These are phyloP conservation scores for Protodeltote pygarga DNA, from an alignment of 2,888 invertebrate genomes.

Conservation along the genomic window DNA sequence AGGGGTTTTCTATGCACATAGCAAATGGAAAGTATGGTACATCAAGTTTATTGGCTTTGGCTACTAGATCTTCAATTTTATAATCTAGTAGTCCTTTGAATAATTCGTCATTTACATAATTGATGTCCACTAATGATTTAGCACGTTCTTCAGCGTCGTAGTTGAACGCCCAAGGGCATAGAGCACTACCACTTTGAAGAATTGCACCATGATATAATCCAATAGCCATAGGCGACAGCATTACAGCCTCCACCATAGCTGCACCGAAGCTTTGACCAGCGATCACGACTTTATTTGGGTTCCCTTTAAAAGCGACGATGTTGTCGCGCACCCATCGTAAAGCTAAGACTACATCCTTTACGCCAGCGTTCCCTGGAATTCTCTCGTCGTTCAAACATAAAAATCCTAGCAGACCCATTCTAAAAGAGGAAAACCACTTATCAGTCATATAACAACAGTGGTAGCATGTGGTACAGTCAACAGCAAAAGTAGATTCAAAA, in stretches of 20 bases:
- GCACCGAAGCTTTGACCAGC: conserved; percentile 78
- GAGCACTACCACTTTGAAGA: conserved; percentile 74
- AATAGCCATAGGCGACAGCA: conserved; percentile 62
- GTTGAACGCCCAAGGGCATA: conserved; percentile 78
- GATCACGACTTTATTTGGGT: conserved; percentile 68
- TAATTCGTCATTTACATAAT: conserved; percentile 46
- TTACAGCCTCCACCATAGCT: conserved; percentile 72
- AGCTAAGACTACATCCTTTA: conserved; percentile 73
- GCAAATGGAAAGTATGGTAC: conserved; percentile 74
- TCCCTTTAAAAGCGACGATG: conserved; percentile 78
- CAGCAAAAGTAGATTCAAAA: not conserved
- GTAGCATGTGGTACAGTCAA: too few relatives aligned
- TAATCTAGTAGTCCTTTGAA: conserved; percentile 49
- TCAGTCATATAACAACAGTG: too few relatives aligned
- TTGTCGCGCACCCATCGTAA: conserved; percentile 79
- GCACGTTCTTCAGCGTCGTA: conserved; percentile 72
- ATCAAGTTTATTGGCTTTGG: conserved; percentile 57
- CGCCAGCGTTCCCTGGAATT: conserved; percentile 76
- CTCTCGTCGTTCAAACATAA: conserved; percentile 67
- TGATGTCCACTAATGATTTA: conserved; percentile 45
- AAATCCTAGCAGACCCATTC: conserved; percentile 73
- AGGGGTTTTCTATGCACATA: conserved; percentile 69
- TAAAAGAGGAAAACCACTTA: conserved; percentile 45
- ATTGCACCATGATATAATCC: conserved; percentile 75
- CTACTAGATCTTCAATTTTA: conserved; percentile 56